Evolutionary conservation across 2,797 vertebrate species (phyloP).

Genomic region (Sebastes minor): DNA sequence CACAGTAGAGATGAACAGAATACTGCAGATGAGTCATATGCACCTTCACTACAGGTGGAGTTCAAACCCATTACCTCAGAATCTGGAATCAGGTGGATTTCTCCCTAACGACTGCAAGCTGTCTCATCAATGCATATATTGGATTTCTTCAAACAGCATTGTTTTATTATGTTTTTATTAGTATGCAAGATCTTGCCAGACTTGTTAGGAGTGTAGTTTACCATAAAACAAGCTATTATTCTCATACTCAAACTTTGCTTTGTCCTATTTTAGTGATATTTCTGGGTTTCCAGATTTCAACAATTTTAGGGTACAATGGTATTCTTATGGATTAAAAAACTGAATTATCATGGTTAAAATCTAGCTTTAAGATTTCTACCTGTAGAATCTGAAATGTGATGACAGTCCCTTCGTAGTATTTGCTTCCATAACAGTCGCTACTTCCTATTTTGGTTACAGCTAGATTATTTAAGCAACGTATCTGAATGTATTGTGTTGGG

Average conservation of each 20-base stretch:
- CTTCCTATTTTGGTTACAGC: not conserved
- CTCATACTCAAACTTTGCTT: not conserved
- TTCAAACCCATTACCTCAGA: not conserved
- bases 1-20: not conserved
- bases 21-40: not conserved
- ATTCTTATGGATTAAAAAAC: not conserved
- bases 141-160: not conserved
- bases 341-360: not conserved
- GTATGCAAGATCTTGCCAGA: not conserved
- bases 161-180: not conserved
- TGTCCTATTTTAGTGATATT: not conserved
- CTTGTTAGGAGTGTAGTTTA: not conserved
- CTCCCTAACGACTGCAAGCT: conserved; percentile 1
- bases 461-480: not conserved
- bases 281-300: not conserved
- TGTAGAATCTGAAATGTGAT: not conserved
- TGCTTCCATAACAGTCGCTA: not conserved
- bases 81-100: conserved; percentile 5
- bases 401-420: not conserved
- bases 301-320: not conserved
- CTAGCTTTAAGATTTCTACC: not conserved
- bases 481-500: not conserved
- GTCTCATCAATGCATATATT: conserved; percentile 1
- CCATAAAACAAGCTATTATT: not conserved
- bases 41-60: not conserved